phyloP scores from a whole-genome alignment of 1,140 invertebrate genomes.

The Trachymyrmex cornetzi region DNA sequence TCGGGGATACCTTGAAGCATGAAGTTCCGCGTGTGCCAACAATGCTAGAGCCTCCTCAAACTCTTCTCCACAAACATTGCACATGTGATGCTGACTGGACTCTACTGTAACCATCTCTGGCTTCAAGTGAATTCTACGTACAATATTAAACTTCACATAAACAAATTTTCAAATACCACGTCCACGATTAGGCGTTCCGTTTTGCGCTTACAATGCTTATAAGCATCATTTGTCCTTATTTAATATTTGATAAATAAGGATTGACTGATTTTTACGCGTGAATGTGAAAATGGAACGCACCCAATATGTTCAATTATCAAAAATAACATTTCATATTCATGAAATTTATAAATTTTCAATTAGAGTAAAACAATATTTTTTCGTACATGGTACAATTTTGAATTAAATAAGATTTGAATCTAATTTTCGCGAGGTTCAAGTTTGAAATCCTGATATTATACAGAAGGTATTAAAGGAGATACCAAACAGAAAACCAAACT shows the following conservation, averaged over 20 bases:
- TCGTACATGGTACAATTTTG: too few relatives aligned
- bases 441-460: too few relatives aligned
- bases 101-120: slow-evolving; percentile 86
- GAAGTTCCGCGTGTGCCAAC: slow-evolving; percentile 92
- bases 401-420: too few relatives aligned
- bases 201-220: too few relatives aligned
- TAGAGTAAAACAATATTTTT: not conserved
- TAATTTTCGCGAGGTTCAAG: too few relatives aligned
- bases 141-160: slow-evolving; percentile 59
- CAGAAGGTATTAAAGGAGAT: too few relatives aligned
- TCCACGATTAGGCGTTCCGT: not conserved
- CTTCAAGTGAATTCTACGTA: slow-evolving; percentile 85
- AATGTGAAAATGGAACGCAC: too few relatives aligned
- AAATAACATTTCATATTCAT: not conserved
- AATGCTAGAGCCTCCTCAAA: slow-evolving; percentile 91
- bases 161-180: slow-evolving; percentile 42
- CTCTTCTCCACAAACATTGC: slow-evolving; percentile 92
- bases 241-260: too few relatives aligned
- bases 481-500: too few relatives aligned
- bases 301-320: not conserved
- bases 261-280: too few relatives aligned
- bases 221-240: too few relatives aligned
- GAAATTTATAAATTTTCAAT: not conserved
- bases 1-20: slow-evolving; percentile 86
- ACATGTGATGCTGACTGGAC: slow-evolving; percentile 88